phyloP scores from a whole-genome alignment of 2,797 vertebrate species.

The Micropoecilia bifurca region DNA sequence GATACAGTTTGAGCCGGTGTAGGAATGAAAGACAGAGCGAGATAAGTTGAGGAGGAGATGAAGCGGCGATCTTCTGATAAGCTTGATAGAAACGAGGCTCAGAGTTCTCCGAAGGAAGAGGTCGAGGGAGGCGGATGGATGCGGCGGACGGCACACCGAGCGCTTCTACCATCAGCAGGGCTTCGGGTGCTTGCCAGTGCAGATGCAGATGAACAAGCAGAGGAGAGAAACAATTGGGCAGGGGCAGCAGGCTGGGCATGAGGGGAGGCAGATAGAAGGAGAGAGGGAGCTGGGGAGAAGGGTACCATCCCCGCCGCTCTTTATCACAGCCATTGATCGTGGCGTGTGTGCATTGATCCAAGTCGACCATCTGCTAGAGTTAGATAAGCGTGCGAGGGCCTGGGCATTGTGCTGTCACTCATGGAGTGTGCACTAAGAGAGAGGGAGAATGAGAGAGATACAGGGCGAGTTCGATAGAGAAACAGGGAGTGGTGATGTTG shows the following conservation, averaged over 20 bases:
- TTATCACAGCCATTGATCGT: constrained; percentile 99
- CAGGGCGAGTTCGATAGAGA: constrained; percentile 75
- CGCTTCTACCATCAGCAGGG: constrained; percentile 68
- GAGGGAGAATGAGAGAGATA: constrained; percentile 77
- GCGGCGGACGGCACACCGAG: constrained; percentile 59
- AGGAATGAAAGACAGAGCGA: constrained; percentile 66
- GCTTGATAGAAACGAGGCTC: constrained; percentile 76
- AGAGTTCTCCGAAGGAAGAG: constrained; percentile 69
- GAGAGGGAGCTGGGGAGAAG: constrained; percentile 79
- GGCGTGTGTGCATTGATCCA: constrained; percentile 99
- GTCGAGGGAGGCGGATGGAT: constrained; percentile 67
- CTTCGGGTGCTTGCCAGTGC: constrained; percentile 75
- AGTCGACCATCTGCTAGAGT: constrained; percentile 99
- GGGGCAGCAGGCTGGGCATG: constrained; percentile 79
- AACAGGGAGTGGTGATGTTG: constrained; percentile 90
- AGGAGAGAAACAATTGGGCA: constrained; percentile 82
- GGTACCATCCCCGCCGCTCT: constrained; percentile 99
- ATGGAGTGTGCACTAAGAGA: constrained; percentile 86
- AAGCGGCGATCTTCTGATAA: constrained; percentile 80
- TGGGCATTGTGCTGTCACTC: constrained; percentile 99
- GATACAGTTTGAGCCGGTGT: constrained; percentile 64
- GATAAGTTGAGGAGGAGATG: constrained; percentile 77
- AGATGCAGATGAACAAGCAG: constrained; percentile 79
- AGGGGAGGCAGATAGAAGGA: constrained; percentile 80
- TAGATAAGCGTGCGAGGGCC: constrained; percentile 99